Percentiles rank a stretch among this genome's conserved stretches.
These are phyloP conservation scores for Drosophila novamexicana DNA, from an alignment of 1,140 invertebrate species.

Conservation along the genomic window DNA sequence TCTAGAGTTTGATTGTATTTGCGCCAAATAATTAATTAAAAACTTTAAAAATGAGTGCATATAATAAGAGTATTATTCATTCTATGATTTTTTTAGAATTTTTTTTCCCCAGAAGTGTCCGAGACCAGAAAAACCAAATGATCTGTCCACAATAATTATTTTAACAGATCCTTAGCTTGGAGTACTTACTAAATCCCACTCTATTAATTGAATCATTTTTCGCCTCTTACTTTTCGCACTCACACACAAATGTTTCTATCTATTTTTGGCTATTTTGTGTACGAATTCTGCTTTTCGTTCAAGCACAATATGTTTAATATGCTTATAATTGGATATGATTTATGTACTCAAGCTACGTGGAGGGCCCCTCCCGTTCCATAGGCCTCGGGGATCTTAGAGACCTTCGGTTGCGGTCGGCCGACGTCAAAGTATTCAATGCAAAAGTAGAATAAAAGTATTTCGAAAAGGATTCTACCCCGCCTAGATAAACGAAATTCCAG, in stretches of 20 bases:
- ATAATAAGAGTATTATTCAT: too few species aligned
- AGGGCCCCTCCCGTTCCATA: neutral
- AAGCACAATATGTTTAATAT: conserved; percentile 47
- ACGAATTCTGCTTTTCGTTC: conserved; percentile 14
- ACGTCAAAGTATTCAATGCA: conserved; percentile 31
- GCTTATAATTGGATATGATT: conserved; percentile 51
- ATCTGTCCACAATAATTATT: too few species aligned
- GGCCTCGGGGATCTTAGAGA: conserved; percentile 8
- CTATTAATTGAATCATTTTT: neutral
- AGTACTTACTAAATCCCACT: too few species aligned
- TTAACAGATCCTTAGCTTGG: too few species aligned
- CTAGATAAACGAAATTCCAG: neutral
- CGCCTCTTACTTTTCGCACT: conserved; percentile 18
- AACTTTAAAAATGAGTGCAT: too few species aligned
- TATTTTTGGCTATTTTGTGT: conserved; percentile 35
- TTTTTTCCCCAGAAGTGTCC: too few species aligned
- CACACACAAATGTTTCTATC: neutral
- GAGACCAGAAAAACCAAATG: too few species aligned
- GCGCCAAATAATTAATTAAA: too few species aligned
- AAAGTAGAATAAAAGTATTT: conserved; percentile 21
- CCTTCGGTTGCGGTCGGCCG: conserved; percentile 9
- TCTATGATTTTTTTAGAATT: too few species aligned
- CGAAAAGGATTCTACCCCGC: neutral
- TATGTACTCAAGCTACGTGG: conserved; percentile 22
- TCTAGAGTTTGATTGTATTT: too few species aligned